These are phyloP conservation scores for Anolis carolinensis DNA, from an alignment of 2,113 vertebrate species.

Conservation along the genomic window DNA sequence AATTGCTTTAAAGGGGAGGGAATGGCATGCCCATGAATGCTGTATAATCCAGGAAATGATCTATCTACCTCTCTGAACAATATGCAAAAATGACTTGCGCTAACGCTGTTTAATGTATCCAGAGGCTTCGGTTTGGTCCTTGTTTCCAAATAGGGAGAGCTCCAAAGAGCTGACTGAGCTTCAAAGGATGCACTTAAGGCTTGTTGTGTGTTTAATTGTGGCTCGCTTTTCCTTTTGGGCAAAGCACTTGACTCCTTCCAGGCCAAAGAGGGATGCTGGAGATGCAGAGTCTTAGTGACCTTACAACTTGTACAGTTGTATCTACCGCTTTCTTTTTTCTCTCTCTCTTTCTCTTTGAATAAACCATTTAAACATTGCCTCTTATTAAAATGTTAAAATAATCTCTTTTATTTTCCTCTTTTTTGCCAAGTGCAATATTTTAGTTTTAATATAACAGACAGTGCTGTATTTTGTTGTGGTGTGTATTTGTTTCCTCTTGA, in stretches of 20 bases:
- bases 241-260: constrained; percentile 64
- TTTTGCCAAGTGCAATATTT: constrained; percentile 68
- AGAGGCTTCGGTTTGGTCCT: background rate
- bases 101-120: constrained; percentile 22
- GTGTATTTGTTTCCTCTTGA: constrained; percentile 70
- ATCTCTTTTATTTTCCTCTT: background rate
- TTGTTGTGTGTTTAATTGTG: constrained; percentile 28
- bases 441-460: constrained; percentile 66
- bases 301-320: constrained; percentile 58
- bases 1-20: background rate
- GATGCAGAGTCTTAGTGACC: constrained; percentile 39
- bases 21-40: background rate
- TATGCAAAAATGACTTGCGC: constrained; percentile 54
- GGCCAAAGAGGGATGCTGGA: constrained; percentile 67
- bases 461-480: constrained; percentile 76
- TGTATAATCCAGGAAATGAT: constrained; percentile 43
- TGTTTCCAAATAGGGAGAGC: background rate
- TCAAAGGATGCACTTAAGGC: background rate
- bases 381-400: constrained; percentile 64
- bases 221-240: constrained; percentile 52
- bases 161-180: background rate
- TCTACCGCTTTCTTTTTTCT: constrained; percentile 58
- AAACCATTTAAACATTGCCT: constrained; percentile 61
- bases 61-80: constrained; percentile 37
- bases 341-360: constrained; percentile 70